phyloP scores from a whole-genome alignment of 53 echinoderm and acorn worm species.

The Patiria pectinifera region DNA sequence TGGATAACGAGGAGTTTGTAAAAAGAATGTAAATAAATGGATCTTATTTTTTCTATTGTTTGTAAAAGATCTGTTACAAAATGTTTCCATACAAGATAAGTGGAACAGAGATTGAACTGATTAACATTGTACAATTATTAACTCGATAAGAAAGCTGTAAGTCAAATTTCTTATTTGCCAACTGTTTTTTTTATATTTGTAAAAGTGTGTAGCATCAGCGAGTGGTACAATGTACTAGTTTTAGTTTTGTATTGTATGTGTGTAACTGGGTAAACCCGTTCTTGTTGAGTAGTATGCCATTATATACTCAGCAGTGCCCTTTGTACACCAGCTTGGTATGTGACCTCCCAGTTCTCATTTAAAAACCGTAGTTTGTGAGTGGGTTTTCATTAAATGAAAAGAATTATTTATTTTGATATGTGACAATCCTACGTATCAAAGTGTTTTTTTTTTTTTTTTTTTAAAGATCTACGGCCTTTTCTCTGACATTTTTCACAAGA shows the following conservation, averaged over 20 bases:
- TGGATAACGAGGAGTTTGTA: neutral
- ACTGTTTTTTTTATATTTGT: neutral
- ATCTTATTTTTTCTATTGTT: constrained; percentile 63
- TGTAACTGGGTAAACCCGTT: neutral
- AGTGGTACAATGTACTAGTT: neutral
- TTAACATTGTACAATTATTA: neutral
- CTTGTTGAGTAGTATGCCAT: neutral
- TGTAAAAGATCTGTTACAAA: constrained; percentile 26
- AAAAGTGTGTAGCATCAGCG: neutral
- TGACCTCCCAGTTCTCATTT: no score
- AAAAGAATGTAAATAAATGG: constrained; percentile 42
- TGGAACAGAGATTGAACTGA: neutral
- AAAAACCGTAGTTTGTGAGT: no score
- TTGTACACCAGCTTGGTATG: no score
- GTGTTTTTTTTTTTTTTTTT: no score
- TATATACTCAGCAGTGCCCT: no score
- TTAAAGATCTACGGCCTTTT: no score
- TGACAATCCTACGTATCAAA: no score
- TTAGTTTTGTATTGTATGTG: neutral
- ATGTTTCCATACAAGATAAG: constrained; percentile 17
- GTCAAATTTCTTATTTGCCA: no score
- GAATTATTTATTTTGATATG: no score
- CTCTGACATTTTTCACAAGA: no score
- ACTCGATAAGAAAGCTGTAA: neutral
- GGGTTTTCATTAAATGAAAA: no score